A percentile compares a stretch with the other conserved stretches of the same genome.
These are phyloP conservation scores for Tachina grossa DNA, from an alignment of 2,888 invertebrate species.

Conservation along the genomic window DNA sequence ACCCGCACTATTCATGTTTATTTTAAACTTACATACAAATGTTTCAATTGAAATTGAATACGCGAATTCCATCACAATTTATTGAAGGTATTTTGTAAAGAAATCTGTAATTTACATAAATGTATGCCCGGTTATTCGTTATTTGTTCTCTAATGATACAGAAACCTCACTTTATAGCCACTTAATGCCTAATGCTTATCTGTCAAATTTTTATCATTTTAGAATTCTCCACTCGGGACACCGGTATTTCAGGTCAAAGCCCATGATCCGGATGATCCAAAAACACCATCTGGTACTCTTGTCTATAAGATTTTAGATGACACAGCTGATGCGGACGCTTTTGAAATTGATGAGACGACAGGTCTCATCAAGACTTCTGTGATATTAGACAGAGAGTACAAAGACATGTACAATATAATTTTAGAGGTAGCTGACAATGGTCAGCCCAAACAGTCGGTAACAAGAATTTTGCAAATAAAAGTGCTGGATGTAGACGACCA, in stretches of 20 bases:
- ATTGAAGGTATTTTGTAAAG: too few relatives aligned
- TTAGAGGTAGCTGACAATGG: conserved; percentile 91
- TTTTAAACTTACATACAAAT: too few relatives aligned
- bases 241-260: conserved; percentile 90
- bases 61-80: too few relatives aligned
- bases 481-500: conserved; percentile 91
- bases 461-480: conserved; percentile 87
- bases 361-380: conserved; percentile 89
- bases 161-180: too few relatives aligned
- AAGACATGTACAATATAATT: conserved; percentile 89
- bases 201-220: conserved; percentile 57
- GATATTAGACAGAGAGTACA: conserved; percentile 89
- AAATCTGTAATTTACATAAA: too few relatives aligned
- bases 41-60: too few relatives aligned
- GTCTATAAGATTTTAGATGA: conserved; percentile 89
- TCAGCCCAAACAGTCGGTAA: conserved; percentile 89
- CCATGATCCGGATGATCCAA: conserved; percentile 90
- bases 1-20: too few relatives aligned
- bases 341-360: conserved; percentile 86
- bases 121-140: too few relatives aligned
- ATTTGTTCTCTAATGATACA: too few relatives aligned
- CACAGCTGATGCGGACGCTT: conserved; percentile 86
- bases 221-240: conserved; percentile 89
- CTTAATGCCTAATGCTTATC: too few relatives aligned
- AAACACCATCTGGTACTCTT: conserved; percentile 89